Evolutionary conservation across 2,888 invertebrate species (phyloP), one percentile per base, ranked within the genome.

Genomic region (Apodemia mormo): DNA sequence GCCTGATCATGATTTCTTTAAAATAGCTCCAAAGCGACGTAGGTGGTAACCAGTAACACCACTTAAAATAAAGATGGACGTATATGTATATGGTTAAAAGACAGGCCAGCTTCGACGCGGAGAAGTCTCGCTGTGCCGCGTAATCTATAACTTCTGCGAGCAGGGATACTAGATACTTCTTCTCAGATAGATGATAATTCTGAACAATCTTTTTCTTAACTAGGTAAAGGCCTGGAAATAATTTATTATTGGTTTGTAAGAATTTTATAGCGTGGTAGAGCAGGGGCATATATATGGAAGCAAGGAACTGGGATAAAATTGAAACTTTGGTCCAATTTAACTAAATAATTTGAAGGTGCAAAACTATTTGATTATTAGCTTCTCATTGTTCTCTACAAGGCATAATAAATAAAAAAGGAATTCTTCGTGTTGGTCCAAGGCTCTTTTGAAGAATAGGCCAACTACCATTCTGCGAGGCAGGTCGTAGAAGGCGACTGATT

Each of bases 31-130:
- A 93, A 2, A 92, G 78, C 0, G 76, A 77, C 0, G 43, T 67
- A 0, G 92, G 88, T 0, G 88, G 72, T 29, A 81, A 76, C 92
- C 92, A 92, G 75, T 89, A 91, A 69, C 85, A 87, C 81, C 86
- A 84, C 75, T 88, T 91, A 77, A 90, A 92, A 75, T 85, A 86
- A 14, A 81, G 14, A 75, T 92, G 92, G 0, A 86, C 76, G 70
- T 77, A 77, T 30, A 90, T 69, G 72, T 93, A 92, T 12, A 93
- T 80, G 0, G 88, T 86, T 6, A 92, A 74, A 7, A 92, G 77
- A 2, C 82, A 82, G 0, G 90, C 80, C 56, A 92, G 76, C 70
- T 90, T 89, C 70, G 70, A 73, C 0, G 85, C 83, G 67, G 78
- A 70, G 75, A 90, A 91, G 52, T 88, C 82, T 4, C 84, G 80